phyloP scores from a whole-genome alignment of 2,797 vertebrate species.

The Alca torda region DNA sequence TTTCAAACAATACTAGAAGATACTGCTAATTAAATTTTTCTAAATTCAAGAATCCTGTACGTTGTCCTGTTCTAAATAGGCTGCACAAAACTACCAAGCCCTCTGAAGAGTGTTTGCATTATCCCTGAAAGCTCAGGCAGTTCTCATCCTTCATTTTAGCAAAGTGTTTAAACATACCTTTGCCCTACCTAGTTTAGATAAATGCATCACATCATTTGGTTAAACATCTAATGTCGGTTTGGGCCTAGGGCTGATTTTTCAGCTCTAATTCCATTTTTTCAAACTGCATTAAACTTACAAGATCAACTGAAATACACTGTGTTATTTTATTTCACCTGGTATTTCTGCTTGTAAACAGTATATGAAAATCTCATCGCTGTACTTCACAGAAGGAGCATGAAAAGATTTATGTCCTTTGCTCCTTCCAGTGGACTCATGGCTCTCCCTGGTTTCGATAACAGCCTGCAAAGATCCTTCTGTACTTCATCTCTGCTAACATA shows the following conservation, averaged over 20 bases:
- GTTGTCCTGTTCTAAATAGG: not conserved
- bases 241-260: not conserved
- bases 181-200: not conserved
- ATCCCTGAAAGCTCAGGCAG: not conserved
- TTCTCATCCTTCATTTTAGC: not conserved
- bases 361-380: not conserved
- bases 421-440: slow-evolving; percentile 42
- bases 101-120: not conserved
- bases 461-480: slow-evolving; percentile 25
- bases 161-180: not conserved
- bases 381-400: not conserved
- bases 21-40: not conserved
- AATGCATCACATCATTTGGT: not conserved
- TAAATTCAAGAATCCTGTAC: not conserved
- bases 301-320: not conserved
- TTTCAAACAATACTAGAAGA: not conserved
- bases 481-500: not conserved
- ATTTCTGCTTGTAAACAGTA: not conserved
- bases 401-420: slow-evolving; percentile 34
- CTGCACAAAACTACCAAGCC: not conserved
- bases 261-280: not conserved
- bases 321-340: not conserved
- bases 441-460: slow-evolving; percentile 61
- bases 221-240: not conserved
- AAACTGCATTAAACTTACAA: not conserved